Evolutionary conservation across 2,888 invertebrate species (phyloP), one percentile per base, ranked within the genome.

Genomic region (Tetrapedia diversipes): DNA sequence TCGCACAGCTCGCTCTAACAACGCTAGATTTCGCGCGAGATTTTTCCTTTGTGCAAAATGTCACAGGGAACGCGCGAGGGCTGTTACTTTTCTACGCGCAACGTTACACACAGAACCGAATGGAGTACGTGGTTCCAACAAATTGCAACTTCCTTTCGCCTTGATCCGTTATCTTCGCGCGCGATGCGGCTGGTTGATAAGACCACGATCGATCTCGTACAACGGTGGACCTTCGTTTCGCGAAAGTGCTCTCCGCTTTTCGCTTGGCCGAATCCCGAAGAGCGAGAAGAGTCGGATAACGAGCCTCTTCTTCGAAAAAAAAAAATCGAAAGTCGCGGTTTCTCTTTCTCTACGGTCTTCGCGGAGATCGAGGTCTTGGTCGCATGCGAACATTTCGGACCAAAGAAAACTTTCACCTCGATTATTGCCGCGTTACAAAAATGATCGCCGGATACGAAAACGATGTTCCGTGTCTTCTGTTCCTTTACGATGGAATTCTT

Each of bases 371-470:
- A 79, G 81, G 81, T 75, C 72, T 80, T 71, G 74, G 76, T 66
- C 68, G 60, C 51, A 56, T 37, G 51, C 45, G 63, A 49, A 61
- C 29, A 37, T 66, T 37, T 72, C n/a, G n/a, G 45, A 34, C 22
- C 57, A 41, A 32, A 73, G 70, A 79, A 85, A 79, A 85, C 87
- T 88, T 88, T 87, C 87, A 85, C 86, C 67, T 72, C 70, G 75
- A 84, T 85, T 67, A 70, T 79, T 63, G 59, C 37, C 47, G 39
- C 54, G 39, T 59, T n/a, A 74, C 24, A n/a, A n/a, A n/a, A n/a
- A n/a, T n/a, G n/a, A 24, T 84, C 56, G n/a, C n/a, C n/a, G n/a
- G 69, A 24, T 34, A 22, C 54, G 27, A 66, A 63, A n/a, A n/a
- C n/a, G 57, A 34, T 10, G 49, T 43, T 51, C 19, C 8, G 19